Evolutionary conservation across 1,140 invertebrate species (phyloP).

Genomic region (Bombus waltoni): DNA sequence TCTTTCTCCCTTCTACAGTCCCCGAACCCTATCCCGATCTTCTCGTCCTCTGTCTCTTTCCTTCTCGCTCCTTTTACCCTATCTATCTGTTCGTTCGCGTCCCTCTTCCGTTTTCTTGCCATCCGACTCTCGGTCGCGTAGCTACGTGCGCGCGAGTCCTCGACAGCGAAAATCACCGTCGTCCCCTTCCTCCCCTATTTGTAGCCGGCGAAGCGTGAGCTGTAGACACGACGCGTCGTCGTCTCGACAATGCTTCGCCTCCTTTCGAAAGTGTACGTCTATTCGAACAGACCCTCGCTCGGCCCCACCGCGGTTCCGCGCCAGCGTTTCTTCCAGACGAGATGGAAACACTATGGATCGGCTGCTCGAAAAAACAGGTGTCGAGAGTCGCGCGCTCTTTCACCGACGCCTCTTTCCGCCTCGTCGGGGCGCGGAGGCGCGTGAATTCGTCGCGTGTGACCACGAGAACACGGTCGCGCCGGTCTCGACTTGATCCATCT

Average conservation of each 20-base stretch:
- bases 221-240: slow-evolving; percentile 67
- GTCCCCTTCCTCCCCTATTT: slow-evolving; percentile 34
- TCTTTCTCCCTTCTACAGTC: slow-evolving; percentile 27
- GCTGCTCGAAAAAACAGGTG: slow-evolving; percentile 45
- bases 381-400: slow-evolving; percentile 31
- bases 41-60: background rate
- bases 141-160: slow-evolving; percentile 9
- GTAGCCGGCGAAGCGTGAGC: slow-evolving; percentile 66
- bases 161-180: background rate
- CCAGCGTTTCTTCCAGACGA: background rate
- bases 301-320: slow-evolving; percentile 6
- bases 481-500: background rate
- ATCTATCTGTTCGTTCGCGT: background rate
- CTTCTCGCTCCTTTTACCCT: slow-evolving; percentile 10
- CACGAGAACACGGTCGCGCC: background rate
- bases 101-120: slow-evolving; percentile 42
- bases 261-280: slow-evolving; percentile 47
- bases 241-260: slow-evolving; percentile 47
- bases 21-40: background rate
- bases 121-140: background rate
- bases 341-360: slow-evolving; percentile 7
- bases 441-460: background rate
- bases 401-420: background rate
- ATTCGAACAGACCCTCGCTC: slow-evolving; percentile 36
- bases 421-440: background rate